Evolutionary conservation across 2,888 invertebrate species (phyloP), one percentile per base, ranked within the genome.

Genomic region (Melanostoma mellinum): DNA sequence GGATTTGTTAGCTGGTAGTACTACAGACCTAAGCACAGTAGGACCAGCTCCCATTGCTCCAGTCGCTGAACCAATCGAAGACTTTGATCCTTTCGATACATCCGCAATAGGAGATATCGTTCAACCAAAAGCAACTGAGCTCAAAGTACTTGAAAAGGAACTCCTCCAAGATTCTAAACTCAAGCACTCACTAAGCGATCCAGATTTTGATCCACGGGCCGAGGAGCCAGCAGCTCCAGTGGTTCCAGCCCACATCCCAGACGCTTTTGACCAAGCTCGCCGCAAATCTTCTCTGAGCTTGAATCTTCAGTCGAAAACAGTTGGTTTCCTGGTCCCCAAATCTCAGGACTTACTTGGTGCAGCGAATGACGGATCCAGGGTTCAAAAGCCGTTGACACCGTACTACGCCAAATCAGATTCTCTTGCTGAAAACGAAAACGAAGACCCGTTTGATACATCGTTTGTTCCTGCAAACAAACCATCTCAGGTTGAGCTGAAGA

Each of bases 361-460:
- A n/a, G 91, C 90, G 74, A 92, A 92, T 81, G 95, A 95, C 88
- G 92, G 92, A 85, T 91, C 90, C 38, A 94, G 94, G 88, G 92
- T 93, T 65, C 92, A 92, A 35, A 96, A 96, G 88, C 97, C 97
- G 3, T 89, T 96, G 63, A 97, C 97, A 3, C 97, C 97, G 0
- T 96, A 96, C 88, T 96, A 96, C 90, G 94, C 94, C 0, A 95
- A 85, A 40, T 55, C 65, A 1, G 86, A 88, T 33, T 36, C 88
- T 3, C 88, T 90, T 10, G 74, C 84, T 46, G 93, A 92, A 87
- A 92, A 93, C 86, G 93, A 93, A 74, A 89, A 92, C 4, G 91
- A 91, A 38, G 97, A 97, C 92, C 97, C 97, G 0, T 97, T 97
- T 89, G 97, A 97, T 89, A 97, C 97, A 0, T 96, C 97, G 0